Percentiles rank a stretch among this genome's conserved stretches.
phyloP scores from a whole-genome alignment of 2,113 vertebrate genomes.

The Asarcornis scutulata region DNA sequence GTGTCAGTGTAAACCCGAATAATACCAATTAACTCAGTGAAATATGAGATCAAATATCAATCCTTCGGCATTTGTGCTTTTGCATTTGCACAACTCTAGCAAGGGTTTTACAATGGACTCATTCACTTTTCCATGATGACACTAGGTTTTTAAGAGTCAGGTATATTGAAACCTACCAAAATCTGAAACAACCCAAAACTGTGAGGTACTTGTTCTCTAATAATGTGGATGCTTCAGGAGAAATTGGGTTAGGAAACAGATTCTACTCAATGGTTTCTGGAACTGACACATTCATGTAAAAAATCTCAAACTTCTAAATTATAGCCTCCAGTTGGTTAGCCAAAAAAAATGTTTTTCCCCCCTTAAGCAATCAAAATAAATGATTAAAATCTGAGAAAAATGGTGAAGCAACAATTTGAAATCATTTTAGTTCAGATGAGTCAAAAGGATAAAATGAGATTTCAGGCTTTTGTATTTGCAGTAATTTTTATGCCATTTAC shows the following conservation, averaged over 20 bases:
- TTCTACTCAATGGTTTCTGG: background rate
- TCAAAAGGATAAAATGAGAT: background rate
- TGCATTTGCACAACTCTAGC: background rate
- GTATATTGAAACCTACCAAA: background rate
- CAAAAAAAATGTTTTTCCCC: background rate
- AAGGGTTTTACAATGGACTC: background rate
- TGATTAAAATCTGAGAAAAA: background rate
- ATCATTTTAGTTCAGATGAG: background rate
- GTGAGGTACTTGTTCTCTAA: background rate
- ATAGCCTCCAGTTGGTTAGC: background rate
- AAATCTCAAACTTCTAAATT: background rate
- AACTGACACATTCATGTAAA: background rate
- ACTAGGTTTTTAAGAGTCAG: background rate
- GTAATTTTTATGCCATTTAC: background rate
- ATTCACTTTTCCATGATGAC: background rate
- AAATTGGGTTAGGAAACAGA: background rate
- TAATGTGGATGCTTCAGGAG: background rate
- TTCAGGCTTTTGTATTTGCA: background rate
- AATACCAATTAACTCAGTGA: background rate
- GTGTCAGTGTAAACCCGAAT: background rate
- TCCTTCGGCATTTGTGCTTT: background rate
- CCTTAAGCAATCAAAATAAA: background rate
- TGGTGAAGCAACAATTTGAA: background rate
- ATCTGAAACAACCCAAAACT: background rate
- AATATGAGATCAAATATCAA: background rate